A percentile compares a stretch with the other conserved stretches of the same genome.
These are phyloP conservation scores for Mystacides longicornis DNA, from an alignment of 2,888 invertebrate genomes.

Conservation along the genomic window DNA sequence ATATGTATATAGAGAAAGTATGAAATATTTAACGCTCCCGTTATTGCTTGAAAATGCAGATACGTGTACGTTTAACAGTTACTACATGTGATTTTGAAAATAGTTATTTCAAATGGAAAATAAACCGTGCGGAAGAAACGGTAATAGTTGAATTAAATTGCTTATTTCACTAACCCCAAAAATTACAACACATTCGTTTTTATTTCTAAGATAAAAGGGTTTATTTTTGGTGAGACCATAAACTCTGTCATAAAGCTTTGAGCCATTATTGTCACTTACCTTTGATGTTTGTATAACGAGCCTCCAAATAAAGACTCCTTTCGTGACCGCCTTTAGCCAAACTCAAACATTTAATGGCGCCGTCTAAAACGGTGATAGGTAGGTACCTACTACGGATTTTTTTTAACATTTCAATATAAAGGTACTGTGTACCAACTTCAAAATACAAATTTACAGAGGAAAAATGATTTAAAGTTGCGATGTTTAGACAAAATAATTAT, in stretches of 20 bases:
- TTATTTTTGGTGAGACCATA: background rate
- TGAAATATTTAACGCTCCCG: background rate
- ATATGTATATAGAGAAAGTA: no score
- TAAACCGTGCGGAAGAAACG: background rate
- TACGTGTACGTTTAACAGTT: background rate
- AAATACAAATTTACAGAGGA: no score
- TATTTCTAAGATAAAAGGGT: background rate
- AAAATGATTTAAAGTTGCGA: no score
- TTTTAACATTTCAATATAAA: no score
- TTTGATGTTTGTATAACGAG: background rate
- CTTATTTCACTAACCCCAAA: slow-evolving; percentile 1
- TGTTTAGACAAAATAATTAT: no score
- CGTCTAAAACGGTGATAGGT: no score
- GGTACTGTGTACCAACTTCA: no score
- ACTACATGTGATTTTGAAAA: background rate
- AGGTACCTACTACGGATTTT: no score
- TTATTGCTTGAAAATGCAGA: background rate
- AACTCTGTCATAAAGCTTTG: background rate
- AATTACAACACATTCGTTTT: background rate
- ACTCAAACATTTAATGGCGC: no score
- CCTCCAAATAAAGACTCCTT: background rate
- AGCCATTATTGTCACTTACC: background rate
- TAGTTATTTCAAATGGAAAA: background rate
- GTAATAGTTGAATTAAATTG: slow-evolving; percentile 1
- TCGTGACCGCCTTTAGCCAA: no score